phyloP scores from a whole-genome alignment of 2,113 vertebrate species.

The Maccullochella peelii region DNA sequence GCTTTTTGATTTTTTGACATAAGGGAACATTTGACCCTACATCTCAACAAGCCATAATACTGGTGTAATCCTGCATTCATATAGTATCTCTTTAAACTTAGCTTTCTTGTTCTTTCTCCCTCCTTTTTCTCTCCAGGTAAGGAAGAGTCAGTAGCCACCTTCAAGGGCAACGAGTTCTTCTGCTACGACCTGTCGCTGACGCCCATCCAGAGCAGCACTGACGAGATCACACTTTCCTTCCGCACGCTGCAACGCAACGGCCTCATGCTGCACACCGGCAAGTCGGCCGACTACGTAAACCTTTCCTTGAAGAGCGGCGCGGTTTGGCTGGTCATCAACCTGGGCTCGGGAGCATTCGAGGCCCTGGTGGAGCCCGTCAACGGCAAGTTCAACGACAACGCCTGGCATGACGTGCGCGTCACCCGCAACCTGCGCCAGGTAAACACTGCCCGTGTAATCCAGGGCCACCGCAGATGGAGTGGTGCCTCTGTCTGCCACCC shows the following conservation, averaged over 20 bases:
- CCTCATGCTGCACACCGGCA: slow-evolving; percentile 96
- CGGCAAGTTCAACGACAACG: slow-evolving; percentile 96
- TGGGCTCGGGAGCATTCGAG: slow-evolving; percentile 96
- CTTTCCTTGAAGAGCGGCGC: slow-evolving; percentile 95
- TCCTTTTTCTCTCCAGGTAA: slow-evolving; percentile 82
- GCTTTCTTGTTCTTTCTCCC: neutral
- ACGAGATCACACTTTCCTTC: slow-evolving; percentile 96
- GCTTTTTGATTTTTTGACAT: neutral
- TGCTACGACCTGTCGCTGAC: slow-evolving; percentile 97
- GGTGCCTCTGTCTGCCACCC: slow-evolving; percentile 23
- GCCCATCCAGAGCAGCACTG: slow-evolving; percentile 97
- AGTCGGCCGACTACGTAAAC: slow-evolving; percentile 96
- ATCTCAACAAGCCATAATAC: neutral
- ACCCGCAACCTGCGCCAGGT: slow-evolving; percentile 99
- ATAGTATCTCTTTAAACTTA: neutral
- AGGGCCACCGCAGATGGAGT: slow-evolving; percentile 35
- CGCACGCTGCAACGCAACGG: slow-evolving; percentile 94
- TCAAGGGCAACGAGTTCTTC: slow-evolving; percentile 97
- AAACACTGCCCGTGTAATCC: slow-evolving; percentile 70
- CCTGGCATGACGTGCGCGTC: slow-evolving; percentile 94
- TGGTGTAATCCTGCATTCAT: neutral
- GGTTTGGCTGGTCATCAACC: slow-evolving; percentile 97
- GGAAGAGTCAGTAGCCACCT: slow-evolving; percentile 94
- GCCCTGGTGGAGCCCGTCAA: slow-evolving; percentile 96
- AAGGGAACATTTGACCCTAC: neutral